phyloP scores from a whole-genome alignment of 92 coral and sea anemone genomes.

The Heliopora coerulea region DNA sequence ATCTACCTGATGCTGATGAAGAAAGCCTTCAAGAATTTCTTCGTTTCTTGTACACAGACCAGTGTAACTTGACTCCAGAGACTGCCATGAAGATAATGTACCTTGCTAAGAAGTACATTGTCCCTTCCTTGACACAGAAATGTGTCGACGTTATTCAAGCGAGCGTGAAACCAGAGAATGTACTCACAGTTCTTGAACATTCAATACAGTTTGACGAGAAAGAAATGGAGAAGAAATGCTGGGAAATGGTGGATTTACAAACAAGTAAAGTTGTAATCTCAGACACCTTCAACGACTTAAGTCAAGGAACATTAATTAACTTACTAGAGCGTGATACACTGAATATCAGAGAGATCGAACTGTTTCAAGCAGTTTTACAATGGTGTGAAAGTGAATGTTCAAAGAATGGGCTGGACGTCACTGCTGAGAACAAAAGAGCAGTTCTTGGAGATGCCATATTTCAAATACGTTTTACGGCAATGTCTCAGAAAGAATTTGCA shows the following conservation, averaged over 20 bases:
- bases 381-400: slow-evolving; percentile 55
- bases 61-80: slow-evolving; percentile 55
- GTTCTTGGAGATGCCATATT: slow-evolving; percentile 56
- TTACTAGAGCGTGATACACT: slow-evolving; percentile 49
- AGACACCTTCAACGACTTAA: slow-evolving; percentile 51
- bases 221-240: slow-evolving; percentile 59
- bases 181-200: slow-evolving; percentile 58
- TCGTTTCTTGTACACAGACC: slow-evolving; percentile 64
- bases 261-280: slow-evolving; percentile 51
- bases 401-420: slow-evolving; percentile 28
- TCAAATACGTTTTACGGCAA: slow-evolving; percentile 59
- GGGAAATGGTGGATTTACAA: slow-evolving; percentile 60
- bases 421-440: slow-evolving; percentile 41
- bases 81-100: slow-evolving; percentile 64
- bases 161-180: slow-evolving; percentile 63
- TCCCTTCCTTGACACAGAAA: slow-evolving; percentile 59
- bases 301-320: slow-evolving; percentile 30
- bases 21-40: slow-evolving; percentile 63
- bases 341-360: slow-evolving; percentile 51
- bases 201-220: slow-evolving; percentile 61
- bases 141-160: slow-evolving; percentile 61
- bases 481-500: slow-evolving; percentile 70
- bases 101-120: slow-evolving; percentile 67
- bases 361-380: slow-evolving; percentile 56
- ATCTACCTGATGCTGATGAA: slow-evolving; percentile 60